Conservation (phyloP, 2,888 invertebrate genomes). For the Chymomyza procnemis region DNA sequence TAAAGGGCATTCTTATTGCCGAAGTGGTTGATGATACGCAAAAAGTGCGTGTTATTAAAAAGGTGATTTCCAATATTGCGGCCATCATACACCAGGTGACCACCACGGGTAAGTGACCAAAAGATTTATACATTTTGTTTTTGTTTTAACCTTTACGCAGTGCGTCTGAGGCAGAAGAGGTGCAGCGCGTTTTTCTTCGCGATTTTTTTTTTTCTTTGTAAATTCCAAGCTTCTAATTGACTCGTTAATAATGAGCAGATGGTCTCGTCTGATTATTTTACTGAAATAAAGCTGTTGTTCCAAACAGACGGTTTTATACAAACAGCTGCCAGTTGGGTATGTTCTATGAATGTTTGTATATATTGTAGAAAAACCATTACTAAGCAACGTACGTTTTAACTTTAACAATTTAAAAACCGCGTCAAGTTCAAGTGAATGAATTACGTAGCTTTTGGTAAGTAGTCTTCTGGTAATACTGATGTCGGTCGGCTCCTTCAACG, state of each 20-base stretch:
- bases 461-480: not conserved
- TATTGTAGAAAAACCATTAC: not conserved
- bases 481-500: not conserved
- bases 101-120: constrained; percentile 77
- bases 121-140: not conserved
- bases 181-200: not conserved
- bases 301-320: not conserved
- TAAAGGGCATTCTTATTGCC: constrained; percentile 87
- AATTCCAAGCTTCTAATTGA: no score
- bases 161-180: not conserved
- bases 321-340: not conserved
- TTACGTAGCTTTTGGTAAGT: not conserved
- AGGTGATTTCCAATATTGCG: constrained; percentile 87
- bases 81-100: constrained; percentile 85
- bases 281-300: not conserved
- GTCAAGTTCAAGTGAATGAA: not conserved
- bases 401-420: not conserved
- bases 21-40: constrained; percentile 81
- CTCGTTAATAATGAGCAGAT: no score
- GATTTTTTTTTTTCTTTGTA: not conserved
- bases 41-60: constrained; percentile 86
- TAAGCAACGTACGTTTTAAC: not conserved
- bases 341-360: not conserved
- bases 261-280: no score
- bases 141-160: no score